A percentile compares a stretch with the other conserved stretches of the same genome.
These are phyloP conservation scores for Geophilus truncorum DNA, from an alignment of 2,888 invertebrate genomes.

Conservation along the genomic window DNA sequence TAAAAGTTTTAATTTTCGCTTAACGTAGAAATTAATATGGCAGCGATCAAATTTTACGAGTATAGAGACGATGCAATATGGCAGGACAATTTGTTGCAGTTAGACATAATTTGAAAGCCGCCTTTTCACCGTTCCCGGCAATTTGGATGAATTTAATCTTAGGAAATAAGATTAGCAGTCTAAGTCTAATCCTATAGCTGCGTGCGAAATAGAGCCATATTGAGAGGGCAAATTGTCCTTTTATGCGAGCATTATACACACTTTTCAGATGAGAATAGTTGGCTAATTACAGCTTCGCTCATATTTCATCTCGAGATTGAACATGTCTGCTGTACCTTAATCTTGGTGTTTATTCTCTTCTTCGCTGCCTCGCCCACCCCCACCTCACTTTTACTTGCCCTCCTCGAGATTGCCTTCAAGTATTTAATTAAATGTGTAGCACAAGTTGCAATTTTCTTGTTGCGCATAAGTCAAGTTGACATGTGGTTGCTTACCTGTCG, in stretches of 20 bases:
- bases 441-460: slow-evolving; percentile 21
- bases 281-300: slow-evolving; percentile 25
- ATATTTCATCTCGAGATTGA: slow-evolving; percentile 17
- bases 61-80: not conserved
- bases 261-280: slow-evolving; percentile 1
- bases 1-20: not conserved
- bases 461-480: slow-evolving; percentile 25
- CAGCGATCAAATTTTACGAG: not conserved
- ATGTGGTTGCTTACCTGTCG: slow-evolving; percentile 14
- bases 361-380: not conserved
- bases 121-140: not conserved
- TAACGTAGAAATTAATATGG: not conserved
- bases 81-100: not conserved
- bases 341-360: slow-evolving; percentile 25
- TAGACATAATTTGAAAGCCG: not conserved
- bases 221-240: slow-evolving; percentile 15
- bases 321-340: slow-evolving; percentile 21
- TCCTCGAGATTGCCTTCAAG: slow-evolving; percentile 24
- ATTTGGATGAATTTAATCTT: slow-evolving; percentile 23
- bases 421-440: slow-evolving; percentile 25
- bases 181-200: not conserved
- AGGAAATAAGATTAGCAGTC: slow-evolving; percentile 18
- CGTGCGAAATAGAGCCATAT: not conserved
- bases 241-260: slow-evolving; percentile 14
- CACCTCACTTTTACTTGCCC: not conserved